Evolutionary conservation across 2,797 vertebrate genomes (phyloP).

Genomic region (Paratrypauchen microcephalus): DNA sequence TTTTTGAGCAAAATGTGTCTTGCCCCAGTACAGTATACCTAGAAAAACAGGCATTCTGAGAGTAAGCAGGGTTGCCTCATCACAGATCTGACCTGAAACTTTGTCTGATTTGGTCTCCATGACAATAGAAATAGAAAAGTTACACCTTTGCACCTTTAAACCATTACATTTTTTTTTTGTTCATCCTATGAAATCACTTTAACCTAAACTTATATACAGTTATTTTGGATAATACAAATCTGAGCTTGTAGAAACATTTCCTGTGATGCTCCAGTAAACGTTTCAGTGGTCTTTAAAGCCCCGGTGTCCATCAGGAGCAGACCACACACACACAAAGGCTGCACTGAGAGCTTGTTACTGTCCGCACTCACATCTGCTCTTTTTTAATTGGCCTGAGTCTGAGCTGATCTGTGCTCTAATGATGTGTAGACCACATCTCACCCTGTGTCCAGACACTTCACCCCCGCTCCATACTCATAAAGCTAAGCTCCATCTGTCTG

Average conservation of each 20-base stretch:
- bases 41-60: too few species aligned
- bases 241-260: slow-evolving; percentile 1
- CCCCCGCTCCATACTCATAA: not conserved
- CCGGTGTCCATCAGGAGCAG: slow-evolving; percentile 18
- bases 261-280: not conserved
- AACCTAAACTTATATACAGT: not conserved
- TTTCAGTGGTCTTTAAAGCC: not conserved
- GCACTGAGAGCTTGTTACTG: slow-evolving; percentile 38
- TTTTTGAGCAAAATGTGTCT: too few species aligned
- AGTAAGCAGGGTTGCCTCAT: too few species aligned
- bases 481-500: not conserved
- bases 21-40: too few species aligned
- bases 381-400: slow-evolving; percentile 43
- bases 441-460: not conserved
- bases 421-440: slow-evolving; percentile 6
- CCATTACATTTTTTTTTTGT: too few species aligned
- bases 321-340: slow-evolving; percentile 21
- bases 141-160: too few species aligned
- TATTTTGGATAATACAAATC: not conserved
- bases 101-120: too few species aligned
- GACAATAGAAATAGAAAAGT: too few species aligned
- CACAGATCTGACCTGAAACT: too few species aligned
- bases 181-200: too few species aligned
- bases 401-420: slow-evolving; percentile 27
- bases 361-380: slow-evolving; percentile 34